A percentile compares a stretch with the other conserved stretches of the same genome.
These are phyloP conservation scores for Nyctibius grandis DNA, from an alignment of 2,797 vertebrate species.

Conservation along the genomic window DNA sequence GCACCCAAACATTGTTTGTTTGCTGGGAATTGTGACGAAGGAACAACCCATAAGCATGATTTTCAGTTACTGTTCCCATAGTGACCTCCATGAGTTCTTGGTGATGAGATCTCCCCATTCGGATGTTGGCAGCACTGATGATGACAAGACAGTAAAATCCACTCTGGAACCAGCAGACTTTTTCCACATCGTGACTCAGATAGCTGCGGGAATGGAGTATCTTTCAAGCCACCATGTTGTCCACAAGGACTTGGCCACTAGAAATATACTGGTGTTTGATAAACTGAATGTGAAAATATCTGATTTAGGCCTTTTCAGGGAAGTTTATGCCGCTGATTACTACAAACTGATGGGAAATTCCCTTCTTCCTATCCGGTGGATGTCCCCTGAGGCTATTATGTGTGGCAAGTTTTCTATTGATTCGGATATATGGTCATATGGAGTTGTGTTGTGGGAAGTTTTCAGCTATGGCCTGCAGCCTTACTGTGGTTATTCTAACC, in stretches of 20 bases:
- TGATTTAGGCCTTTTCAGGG: constrained; percentile 91
- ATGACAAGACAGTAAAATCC: constrained; percentile 91
- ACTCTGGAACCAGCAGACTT: constrained; percentile 92
- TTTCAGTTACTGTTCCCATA: constrained; percentile 88
- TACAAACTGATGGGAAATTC: constrained; percentile 87
- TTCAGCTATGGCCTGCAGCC: constrained; percentile 97
- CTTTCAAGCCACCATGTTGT: constrained; percentile 90
- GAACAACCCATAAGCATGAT: constrained; percentile 95
- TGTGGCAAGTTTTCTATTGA: constrained; percentile 93
- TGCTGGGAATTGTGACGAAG: constrained; percentile 90
- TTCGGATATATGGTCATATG: constrained; percentile 96
- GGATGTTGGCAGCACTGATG: constrained; percentile 92
- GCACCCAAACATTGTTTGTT: constrained; percentile 89
- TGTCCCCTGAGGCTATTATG: constrained; percentile 92
- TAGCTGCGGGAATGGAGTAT: constrained; percentile 95
- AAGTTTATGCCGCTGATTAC: constrained; percentile 96
- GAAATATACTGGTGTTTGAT: constrained; percentile 92
- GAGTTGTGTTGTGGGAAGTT: constrained; percentile 94
- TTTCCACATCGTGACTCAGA: constrained; percentile 89
- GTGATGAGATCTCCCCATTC: constrained; percentile 96
- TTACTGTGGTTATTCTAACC: constrained; percentile 95
- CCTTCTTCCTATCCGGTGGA: constrained; percentile 93
- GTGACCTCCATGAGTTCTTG: constrained; percentile 94
- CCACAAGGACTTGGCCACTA: constrained; percentile 94
- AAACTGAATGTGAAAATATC: constrained; percentile 92